Percentiles rank a stretch among this genome's conserved stretches.
phyloP scores from a whole-genome alignment of 2,888 invertebrate species.

The Rhagonycha fulva region DNA sequence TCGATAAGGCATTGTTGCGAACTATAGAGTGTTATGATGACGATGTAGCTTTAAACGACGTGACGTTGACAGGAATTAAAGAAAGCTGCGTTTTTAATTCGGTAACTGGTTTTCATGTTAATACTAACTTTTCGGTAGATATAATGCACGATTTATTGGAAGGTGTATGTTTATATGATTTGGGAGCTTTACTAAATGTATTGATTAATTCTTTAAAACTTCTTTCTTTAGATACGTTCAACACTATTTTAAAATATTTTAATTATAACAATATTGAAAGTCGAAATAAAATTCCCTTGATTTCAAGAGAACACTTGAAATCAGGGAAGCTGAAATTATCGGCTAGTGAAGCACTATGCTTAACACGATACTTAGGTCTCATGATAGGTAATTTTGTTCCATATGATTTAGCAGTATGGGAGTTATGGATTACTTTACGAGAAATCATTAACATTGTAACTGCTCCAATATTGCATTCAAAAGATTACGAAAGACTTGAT shows the following conservation, averaged over 20 bases:
- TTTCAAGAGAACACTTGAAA: not conserved
- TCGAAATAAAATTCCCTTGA: not conserved
- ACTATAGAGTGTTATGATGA: not conserved
- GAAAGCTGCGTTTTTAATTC: not conserved
- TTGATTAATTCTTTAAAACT: not conserved
- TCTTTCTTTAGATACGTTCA: not conserved
- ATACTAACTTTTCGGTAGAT: not conserved
- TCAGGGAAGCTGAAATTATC: not conserved
- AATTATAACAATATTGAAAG: not conserved
- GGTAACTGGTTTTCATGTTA: not conserved
- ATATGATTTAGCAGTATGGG: conserved; percentile 4
- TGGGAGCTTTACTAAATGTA: not conserved
- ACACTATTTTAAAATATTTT: not conserved
- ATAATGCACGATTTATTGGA: not conserved
- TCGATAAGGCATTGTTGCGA: not conserved
- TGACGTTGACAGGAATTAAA: not conserved
- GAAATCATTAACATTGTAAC: conserved; percentile 1
- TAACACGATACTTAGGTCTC: not conserved
- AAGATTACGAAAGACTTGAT: not conserved
- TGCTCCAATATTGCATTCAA: not conserved
- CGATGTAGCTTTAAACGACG: not conserved
- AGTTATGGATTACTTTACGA: not conserved
- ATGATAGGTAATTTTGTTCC: conserved; percentile 32
- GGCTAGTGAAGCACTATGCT: not conserved
- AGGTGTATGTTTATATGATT: not conserved